Percentiles rank a stretch among this genome's conserved stretches.
phyloP scores from a whole-genome alignment of 2,797 vertebrate genomes.

The Chloroceryle inda region DNA sequence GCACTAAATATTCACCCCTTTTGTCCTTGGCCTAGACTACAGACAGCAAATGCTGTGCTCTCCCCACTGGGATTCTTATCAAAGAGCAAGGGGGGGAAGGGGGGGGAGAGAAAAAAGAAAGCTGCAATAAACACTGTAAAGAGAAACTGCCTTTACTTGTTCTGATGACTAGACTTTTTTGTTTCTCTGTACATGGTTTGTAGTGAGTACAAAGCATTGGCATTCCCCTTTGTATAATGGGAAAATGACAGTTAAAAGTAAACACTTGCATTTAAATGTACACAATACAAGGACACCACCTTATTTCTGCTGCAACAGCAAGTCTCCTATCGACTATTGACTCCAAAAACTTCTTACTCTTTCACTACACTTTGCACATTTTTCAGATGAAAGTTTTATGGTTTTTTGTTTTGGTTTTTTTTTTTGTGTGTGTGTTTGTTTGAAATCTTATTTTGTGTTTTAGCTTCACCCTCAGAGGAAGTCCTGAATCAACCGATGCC shows the following conservation, averaged over 20 bases:
- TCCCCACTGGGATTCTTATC: neutral
- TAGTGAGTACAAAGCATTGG: neutral
- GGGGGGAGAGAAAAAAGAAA: neutral
- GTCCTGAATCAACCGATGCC: neutral
- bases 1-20: neutral
- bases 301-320: neutral
- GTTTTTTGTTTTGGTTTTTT: too few relatives aligned
- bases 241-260: slow-evolving; percentile 41
- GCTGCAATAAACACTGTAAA: slow-evolving; percentile 2
- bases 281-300: neutral
- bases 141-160: slow-evolving; percentile 33
- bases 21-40: neutral
- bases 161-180: slow-evolving; percentile 12
- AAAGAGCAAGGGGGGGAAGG: neutral
- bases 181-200: neutral
- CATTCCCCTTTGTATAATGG: neutral
- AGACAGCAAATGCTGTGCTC: neutral
- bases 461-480: neutral
- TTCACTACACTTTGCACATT: neutral
- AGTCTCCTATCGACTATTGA: neutral
- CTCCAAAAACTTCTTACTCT: neutral
- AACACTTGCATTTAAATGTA: slow-evolving; percentile 11
- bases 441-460: neutral
- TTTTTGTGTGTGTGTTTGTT: neutral
- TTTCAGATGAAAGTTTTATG: neutral